Conservation (phyloP, 1,140 invertebrate genomes). For the Brevipalpus yothersi region DNA sequence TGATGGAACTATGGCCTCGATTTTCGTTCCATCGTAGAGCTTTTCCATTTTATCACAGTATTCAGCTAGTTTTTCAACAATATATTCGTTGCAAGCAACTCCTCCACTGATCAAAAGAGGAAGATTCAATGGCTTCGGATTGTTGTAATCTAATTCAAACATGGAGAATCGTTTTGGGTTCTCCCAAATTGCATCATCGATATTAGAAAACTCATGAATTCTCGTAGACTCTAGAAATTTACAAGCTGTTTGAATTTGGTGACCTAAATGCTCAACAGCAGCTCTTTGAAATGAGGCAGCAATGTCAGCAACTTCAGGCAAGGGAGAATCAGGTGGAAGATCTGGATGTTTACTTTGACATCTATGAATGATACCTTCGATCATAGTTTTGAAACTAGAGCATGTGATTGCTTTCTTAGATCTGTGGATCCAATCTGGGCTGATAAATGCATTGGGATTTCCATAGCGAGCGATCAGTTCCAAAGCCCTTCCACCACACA, state of each 20-base stretch:
- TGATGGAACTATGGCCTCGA: neutral
- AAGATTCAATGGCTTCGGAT: neutral
- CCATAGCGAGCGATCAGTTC: slow-evolving; percentile 48
- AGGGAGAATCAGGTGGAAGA: slow-evolving; percentile 28
- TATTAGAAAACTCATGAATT: neutral
- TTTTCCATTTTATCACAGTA: slow-evolving; percentile 39
- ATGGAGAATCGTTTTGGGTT: neutral
- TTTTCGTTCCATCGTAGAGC: slow-evolving; percentile 18
- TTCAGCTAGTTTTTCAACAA: slow-evolving; percentile 36
- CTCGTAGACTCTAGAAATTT: slow-evolving; percentile 5
- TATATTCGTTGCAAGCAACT: slow-evolving; percentile 71
- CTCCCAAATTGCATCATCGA: no score
- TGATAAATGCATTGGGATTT: slow-evolving; percentile 32
- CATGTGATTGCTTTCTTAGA: neutral
- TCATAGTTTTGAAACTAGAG: neutral
- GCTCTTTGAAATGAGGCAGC: slow-evolving; percentile 58
- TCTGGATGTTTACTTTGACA: neutral
- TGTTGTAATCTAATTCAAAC: neutral
- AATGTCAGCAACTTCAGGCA: slow-evolving; percentile 53
- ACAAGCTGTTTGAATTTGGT: slow-evolving; percentile 54
- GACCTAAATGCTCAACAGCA: slow-evolving; percentile 48
- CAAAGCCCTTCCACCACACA: slow-evolving; percentile 59
- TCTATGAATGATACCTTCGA: neutral
- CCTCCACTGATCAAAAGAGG: slow-evolving; percentile 65
- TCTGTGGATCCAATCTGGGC: no score